Evolutionary conservation across 64 coral and sea anemone genomes (phyloP), one percentile per base, ranked within the genome.

Genomic region (Pachyseris speciosa): DNA sequence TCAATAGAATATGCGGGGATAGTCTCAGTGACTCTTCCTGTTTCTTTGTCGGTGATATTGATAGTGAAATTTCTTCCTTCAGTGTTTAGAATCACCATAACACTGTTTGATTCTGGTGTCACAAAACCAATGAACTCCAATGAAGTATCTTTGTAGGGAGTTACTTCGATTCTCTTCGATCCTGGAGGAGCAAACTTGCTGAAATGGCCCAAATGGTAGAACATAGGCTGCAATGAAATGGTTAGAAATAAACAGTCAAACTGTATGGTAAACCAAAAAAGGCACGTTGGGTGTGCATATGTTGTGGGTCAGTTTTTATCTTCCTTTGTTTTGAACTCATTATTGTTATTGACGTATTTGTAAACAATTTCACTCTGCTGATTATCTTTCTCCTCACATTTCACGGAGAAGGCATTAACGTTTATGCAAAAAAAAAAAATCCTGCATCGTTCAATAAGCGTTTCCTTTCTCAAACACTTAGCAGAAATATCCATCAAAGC

Each of bases 151-250:
- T 22, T 10, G 32, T 78, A 48, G 30, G 76, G 78, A 11, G 20
- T 49, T n/a, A 94, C 68, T 28, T 66, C 39, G 32, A 94, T 90
- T 74, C 93, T 83, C 9, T 65, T 44, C 2, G 93, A 94, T 57
- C 93, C 93, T 58, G 84, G 87, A 31, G 87, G 79, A 20, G 90
- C 87, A 85, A 94, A 94, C 59, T 94, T 94, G 42, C 75, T 90
- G 47, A 94, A 94, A 57, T 94, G 93, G 16, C 86, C 93, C 51
- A 94, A 78, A 71, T 94, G 93, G 57, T 85, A 94, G 59, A 40
- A 94, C 93, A 94, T 90, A 24, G 93, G 93, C 93, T 94, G 84
- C 40, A 80, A 80, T 53, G 45, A 47, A 91, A 17, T n/a, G n/a
- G n/a, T 4, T 2, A 25, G 10, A 74, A 44, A 13, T 1, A 47